Evolutionary conservation across 30 jellyfish, hydroid and myxozoan genomes (phyloP).

Genomic region (Mastigias papua): DNA sequence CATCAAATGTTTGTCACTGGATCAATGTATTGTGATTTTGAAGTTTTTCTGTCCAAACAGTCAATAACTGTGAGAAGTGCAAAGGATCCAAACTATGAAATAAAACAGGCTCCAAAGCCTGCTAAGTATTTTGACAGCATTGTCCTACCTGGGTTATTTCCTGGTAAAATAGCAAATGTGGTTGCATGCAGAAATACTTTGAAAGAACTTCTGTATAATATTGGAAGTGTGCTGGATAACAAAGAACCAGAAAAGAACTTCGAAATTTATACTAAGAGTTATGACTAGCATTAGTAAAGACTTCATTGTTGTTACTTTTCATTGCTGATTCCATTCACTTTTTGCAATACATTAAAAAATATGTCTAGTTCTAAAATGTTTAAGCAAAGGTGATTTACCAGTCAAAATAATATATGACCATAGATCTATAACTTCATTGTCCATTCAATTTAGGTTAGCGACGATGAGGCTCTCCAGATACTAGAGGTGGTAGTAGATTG

Average conservation of each 20-base stretch:
- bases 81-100: constrained; percentile 27
- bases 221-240: constrained; percentile 12
- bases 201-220: constrained; percentile 26
- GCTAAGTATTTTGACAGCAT: constrained; percentile 19
- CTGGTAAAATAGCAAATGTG: constrained; percentile 14
- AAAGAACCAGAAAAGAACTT: constrained; percentile 29
- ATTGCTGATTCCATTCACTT: too few species aligned
- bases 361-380: too few species aligned
- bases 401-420: constrained; percentile 8
- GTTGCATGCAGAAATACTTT: constrained; percentile 17
- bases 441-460: constrained; percentile 6
- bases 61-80: constrained; percentile 18
- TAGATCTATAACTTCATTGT: neutral
- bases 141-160: constrained; percentile 45
- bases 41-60: constrained; percentile 39
- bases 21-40: constrained; percentile 15
- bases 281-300: constrained; percentile 4
- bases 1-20: constrained; percentile 41
- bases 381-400: too few species aligned
- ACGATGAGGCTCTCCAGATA: constrained; percentile 22
- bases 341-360: too few species aligned
- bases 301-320: neutral
- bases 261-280: constrained; percentile 11
- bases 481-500: constrained; percentile 54
- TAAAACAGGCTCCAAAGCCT: constrained; percentile 28